Conservation (phyloP, 2,888 invertebrate genomes). For the Cerceris ruficornis region DNA sequence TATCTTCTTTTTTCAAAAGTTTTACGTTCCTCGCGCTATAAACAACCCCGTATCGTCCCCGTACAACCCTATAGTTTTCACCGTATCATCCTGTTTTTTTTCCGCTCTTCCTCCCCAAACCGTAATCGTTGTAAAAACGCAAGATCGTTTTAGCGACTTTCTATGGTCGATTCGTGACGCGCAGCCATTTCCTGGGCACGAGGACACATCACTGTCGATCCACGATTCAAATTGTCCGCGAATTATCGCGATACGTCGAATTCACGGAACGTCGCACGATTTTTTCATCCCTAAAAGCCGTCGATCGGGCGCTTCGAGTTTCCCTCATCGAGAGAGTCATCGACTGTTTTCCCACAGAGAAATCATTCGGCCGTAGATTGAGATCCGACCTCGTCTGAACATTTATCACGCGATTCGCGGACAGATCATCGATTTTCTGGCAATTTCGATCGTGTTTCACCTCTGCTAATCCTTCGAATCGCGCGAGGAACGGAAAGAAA, state of each 20-base stretch:
- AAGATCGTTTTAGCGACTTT: conserved; percentile 26
- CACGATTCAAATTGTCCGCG: not conserved
- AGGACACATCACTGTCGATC: conserved; percentile 11
- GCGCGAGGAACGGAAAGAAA: conserved; percentile 53
- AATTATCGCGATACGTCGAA: not conserved
- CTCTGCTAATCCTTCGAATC: conserved; percentile 12
- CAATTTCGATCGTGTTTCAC: not conserved
- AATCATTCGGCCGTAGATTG: too few relatives aligned
- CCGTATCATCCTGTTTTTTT: too few relatives aligned
- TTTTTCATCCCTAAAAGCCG: too few relatives aligned
- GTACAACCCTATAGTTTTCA: not conserved
- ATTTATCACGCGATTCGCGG: not conserved
- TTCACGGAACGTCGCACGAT: not conserved
- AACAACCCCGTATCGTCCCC: conserved; percentile 6
- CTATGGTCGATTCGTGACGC: conserved; percentile 55
- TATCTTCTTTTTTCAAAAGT: conserved; percentile 18
- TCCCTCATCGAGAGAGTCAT: too few relatives aligned
- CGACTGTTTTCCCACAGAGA: too few relatives aligned
- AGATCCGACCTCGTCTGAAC: too few relatives aligned
- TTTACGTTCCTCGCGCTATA: conserved; percentile 46
- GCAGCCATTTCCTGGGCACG: conserved; percentile 15
- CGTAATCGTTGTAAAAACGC: conserved; percentile 19
- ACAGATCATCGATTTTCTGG: not conserved
- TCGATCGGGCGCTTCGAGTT: too few relatives aligned
- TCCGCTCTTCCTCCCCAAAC: too few relatives aligned